Conservation (phyloP, 2,888 invertebrate species). For the Lycophotia porphyrea region DNA sequence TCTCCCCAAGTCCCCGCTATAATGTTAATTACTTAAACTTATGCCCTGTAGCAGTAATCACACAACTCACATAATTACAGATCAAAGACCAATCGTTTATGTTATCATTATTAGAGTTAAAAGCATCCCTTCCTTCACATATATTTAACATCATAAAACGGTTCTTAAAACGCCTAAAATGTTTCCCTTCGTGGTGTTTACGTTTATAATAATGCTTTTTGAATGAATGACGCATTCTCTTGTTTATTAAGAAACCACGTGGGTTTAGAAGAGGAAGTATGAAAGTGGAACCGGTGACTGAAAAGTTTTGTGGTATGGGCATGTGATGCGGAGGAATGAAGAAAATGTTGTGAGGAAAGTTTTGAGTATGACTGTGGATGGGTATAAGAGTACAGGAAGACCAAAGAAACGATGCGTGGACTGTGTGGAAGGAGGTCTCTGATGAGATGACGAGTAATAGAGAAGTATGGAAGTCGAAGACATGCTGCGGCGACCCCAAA, state of each 20-base stretch:
- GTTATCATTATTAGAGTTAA: constrained; percentile 32
- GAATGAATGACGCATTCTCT: constrained; percentile 44
- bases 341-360: no score
- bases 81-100: constrained; percentile 41
- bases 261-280: no score
- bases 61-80: constrained; percentile 15
- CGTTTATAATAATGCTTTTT: constrained; percentile 19
- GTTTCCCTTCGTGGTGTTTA: constrained; percentile 48
- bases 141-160: constrained; percentile 21
- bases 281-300: no score
- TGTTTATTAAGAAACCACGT: constrained; percentile 12
- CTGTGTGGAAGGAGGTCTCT: no score
- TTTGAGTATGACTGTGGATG: no score
- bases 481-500: no score
- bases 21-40: constrained; percentile 1
- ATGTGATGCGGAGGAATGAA: no score
- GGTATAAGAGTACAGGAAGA: no score
- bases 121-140: constrained; percentile 43
- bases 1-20: background rate
- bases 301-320: no score
- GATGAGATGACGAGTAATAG: no score
- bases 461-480: no score
- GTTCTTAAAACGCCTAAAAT: constrained; percentile 18
- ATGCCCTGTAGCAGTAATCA: background rate
- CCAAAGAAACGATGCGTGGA: no score